A percentile compares a stretch with the other conserved stretches of the same genome.
Conservation (phyloP, 2,888 invertebrate genomes). For the Sphecodes monilicornis region DNA sequence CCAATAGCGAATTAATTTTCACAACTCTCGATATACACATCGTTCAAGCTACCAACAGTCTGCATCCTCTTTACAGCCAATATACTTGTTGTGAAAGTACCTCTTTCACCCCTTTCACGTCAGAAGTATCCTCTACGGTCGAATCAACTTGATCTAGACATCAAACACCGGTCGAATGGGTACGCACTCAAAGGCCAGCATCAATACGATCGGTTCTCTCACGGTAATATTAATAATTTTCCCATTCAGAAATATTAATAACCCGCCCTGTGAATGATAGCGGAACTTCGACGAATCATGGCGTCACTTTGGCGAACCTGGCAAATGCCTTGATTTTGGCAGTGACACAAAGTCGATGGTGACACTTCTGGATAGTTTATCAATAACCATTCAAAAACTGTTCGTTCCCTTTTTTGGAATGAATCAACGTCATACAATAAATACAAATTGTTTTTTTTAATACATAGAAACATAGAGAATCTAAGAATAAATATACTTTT, state of each 20-base stretch:
- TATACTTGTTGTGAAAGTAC: neutral
- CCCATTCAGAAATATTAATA: neutral
- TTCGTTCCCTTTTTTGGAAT: neutral
- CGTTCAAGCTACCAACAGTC: neutral
- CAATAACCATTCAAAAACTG: neutral
- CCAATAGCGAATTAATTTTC: neutral
- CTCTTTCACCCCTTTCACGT: neutral
- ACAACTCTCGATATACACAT: neutral
- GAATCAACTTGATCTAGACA: neutral
- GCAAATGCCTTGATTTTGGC: neutral
- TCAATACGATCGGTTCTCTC: neutral
- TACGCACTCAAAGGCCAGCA: neutral
- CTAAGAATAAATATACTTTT: too few species aligned
- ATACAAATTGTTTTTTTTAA: neutral
- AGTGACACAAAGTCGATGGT: neutral
- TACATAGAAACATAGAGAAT: too few species aligned
- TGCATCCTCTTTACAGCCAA: slow-evolving; percentile 2
- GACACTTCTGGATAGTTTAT: neutral
- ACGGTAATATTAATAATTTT: neutral
- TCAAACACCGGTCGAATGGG: neutral
- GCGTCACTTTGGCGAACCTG: neutral
- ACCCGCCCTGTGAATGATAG: neutral
- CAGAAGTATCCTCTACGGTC: neutral
- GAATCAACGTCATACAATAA: neutral
- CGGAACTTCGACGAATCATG: neutral